Base-by-base conservation (phyloP, 2,888 invertebrate genomes). In the Acanthosepion pharaonis region DNA sequence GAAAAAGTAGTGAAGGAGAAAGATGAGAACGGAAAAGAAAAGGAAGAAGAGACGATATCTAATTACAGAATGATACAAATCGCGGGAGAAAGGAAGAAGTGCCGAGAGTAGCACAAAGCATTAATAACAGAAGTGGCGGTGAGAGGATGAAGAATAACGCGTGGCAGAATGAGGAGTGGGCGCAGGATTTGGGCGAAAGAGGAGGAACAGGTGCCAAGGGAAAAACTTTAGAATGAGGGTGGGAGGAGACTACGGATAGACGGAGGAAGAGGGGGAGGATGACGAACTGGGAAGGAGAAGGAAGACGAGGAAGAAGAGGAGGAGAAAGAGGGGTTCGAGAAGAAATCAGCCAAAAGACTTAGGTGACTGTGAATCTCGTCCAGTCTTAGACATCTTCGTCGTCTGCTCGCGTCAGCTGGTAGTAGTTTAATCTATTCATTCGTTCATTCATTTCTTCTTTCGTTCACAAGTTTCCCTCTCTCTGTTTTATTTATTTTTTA, bases 311-410 rank as follows among this genome's bases (percentile, higher is more conserved):
- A 78, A 15, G n/a, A 18, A 18, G 78, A 33, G 78, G n/a, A 15
- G 23, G n/a, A 78, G 18, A 18, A 33, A 78, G n/a, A n/a, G n/a
- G 23, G 78, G 28, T 23, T 25, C 8, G 25, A 25, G 25, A 25
- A 25, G 25, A 25, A 28, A 25, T 8, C 20, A 25, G 8, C 25
- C 11, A 33, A 78, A 33, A 78, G 78, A 78, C n/a, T n/a, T n/a
- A 78, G 78, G n/a, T 78, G 78, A 78, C 78, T 78, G 78, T 78
- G n/a, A 78, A 78, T 33, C 78, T n/a, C n/a, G 78, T n/a, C 78
- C 78, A 78, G n/a, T 78, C n/a, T 33, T n/a, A 78, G 78, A 78
- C 78, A 78, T 78, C n/a, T 59, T 23, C 59, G 78, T 78, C 78
- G n/a, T 78, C 78, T n/a, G n/a, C 78, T 78, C 78, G 78, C 9